Evolutionary conservation across 1,140 invertebrate genomes (phyloP).

Genomic region (Anagrus nilaparvatae): DNA sequence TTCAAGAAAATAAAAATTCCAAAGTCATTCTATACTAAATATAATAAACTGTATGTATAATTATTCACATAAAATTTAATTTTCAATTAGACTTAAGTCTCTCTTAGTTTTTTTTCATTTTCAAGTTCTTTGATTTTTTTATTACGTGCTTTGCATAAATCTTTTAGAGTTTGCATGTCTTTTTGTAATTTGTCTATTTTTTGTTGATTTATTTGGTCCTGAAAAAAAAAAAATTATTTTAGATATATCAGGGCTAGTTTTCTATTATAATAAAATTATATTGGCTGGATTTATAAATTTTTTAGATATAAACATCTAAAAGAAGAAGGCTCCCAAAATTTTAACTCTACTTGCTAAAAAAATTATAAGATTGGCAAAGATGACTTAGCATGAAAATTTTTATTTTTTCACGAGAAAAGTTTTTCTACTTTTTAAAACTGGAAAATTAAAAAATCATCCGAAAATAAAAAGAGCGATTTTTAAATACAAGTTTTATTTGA

Average conservation of each 20-base stretch:
- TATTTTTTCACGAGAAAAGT: too few relatives aligned
- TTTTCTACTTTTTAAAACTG: too few relatives aligned
- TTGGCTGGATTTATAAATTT: background rate
- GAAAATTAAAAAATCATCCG: too few relatives aligned
- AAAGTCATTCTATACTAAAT: too few relatives aligned
- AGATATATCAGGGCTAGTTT: background rate
- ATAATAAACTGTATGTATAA: too few relatives aligned
- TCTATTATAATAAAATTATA: constrained; percentile 1
- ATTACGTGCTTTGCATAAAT: constrained; percentile 22
- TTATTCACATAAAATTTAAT: too few relatives aligned
- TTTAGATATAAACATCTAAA: too few relatives aligned
- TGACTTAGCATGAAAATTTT: background rate
- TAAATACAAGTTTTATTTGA: too few relatives aligned
- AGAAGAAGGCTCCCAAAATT: background rate
- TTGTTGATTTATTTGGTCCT: constrained; percentile 21
- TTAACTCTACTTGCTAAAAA: background rate
- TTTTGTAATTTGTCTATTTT: constrained; percentile 24
- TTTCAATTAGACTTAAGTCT: too few relatives aligned
- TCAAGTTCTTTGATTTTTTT: constrained; percentile 23
- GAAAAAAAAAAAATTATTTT: constrained; percentile 9
- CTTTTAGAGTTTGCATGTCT: constrained; percentile 24
- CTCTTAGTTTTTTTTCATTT: too few relatives aligned
- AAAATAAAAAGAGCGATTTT: too few relatives aligned
- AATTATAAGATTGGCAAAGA: background rate
- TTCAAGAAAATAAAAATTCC: too few relatives aligned